Percentiles rank a stretch among this genome's conserved stretches.
Evolutionary conservation across 2,888 invertebrate species (phyloP).

Genomic region (Yponomeuta evonymella): DNA sequence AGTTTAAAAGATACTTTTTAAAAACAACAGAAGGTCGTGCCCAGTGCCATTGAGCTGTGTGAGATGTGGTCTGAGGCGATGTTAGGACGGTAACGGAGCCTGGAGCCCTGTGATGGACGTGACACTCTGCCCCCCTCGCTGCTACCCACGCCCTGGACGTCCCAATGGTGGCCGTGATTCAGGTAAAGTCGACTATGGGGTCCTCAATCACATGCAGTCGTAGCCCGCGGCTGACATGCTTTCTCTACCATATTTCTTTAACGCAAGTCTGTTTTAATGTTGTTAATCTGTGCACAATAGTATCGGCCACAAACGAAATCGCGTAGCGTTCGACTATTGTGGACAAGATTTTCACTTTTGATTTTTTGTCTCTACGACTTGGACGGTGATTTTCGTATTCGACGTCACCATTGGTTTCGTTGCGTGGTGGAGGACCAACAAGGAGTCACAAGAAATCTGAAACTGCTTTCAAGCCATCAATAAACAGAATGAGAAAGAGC

Average conservation of each 20-base stretch:
- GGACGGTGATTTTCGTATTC: constrained; percentile 45
- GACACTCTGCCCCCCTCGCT: constrained; percentile 30
- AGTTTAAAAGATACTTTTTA: constrained; percentile 60
- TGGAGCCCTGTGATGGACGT: constrained; percentile 21
- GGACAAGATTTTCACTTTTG: constrained; percentile 21
- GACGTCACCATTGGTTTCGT: constrained; percentile 48
- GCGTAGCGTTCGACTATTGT: constrained; percentile 23
- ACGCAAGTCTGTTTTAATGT: not conserved
- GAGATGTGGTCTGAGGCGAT: constrained; percentile 69
- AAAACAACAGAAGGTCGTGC: constrained; percentile 74
- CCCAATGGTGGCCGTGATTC: constrained; percentile 30
- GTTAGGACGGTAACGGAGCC: constrained; percentile 52
- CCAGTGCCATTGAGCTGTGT: constrained; percentile 68
- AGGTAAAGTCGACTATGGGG: constrained; percentile 67
- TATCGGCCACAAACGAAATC: constrained; percentile 16
- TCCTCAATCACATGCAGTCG: constrained; percentile 25
- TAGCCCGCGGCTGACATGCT: not conserved
- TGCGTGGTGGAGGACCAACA: constrained; percentile 25
- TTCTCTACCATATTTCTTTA: constrained; percentile 1
- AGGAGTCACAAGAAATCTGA: not conserved
- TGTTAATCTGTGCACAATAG: constrained; percentile 16
- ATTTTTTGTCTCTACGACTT: constrained; percentile 29
- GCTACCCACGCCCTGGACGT: constrained; percentile 27
- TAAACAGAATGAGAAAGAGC: not conserved
- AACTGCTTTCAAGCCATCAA: not conserved